phyloP scores from a whole-genome alignment of 1,140 invertebrate species.

The Hormaphis cornu region DNA sequence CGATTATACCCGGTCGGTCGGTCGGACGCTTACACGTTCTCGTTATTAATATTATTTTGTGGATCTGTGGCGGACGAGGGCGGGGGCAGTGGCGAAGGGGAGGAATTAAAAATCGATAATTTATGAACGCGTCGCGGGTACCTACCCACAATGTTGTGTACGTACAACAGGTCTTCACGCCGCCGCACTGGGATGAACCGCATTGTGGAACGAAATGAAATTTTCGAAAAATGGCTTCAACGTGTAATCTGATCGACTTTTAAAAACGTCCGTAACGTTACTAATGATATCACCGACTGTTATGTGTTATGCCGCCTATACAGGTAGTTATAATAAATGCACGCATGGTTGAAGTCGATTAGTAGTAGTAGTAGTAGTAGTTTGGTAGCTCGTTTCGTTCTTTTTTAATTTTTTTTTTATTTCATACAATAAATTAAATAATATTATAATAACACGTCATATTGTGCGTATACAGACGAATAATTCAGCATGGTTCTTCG shows the following conservation, averaged over 20 bases:
- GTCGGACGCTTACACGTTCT: not conserved
- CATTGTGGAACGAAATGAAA: not conserved
- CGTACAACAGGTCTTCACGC: no score
- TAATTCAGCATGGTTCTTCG: not conserved
- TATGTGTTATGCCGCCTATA: not conserved
- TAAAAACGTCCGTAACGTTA: slow-evolving; percentile 11
- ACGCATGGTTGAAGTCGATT: slow-evolving; percentile 21
- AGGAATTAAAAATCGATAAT: slow-evolving; percentile 22
- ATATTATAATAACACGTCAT: not conserved
- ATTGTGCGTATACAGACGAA: no score
- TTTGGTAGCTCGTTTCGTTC: not conserved
- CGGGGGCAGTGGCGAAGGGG: no score
- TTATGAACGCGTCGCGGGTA: not conserved
- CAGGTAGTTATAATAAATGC: not conserved
- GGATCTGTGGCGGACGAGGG: not conserved
- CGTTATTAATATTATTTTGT: not conserved
- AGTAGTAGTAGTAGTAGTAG: not conserved
- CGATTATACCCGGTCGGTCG: no score
- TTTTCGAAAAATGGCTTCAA: not conserved
- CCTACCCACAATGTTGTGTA: no score
- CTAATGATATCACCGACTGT: slow-evolving; percentile 22
- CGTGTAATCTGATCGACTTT: slow-evolving; percentile 3
- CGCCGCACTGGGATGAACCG: no score
- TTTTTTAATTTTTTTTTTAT: no score
- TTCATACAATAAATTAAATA: not conserved